Evolutionary conservation across 2,797 vertebrate genomes (phyloP).

Genomic region (Pogonophryne albipinna): DNA sequence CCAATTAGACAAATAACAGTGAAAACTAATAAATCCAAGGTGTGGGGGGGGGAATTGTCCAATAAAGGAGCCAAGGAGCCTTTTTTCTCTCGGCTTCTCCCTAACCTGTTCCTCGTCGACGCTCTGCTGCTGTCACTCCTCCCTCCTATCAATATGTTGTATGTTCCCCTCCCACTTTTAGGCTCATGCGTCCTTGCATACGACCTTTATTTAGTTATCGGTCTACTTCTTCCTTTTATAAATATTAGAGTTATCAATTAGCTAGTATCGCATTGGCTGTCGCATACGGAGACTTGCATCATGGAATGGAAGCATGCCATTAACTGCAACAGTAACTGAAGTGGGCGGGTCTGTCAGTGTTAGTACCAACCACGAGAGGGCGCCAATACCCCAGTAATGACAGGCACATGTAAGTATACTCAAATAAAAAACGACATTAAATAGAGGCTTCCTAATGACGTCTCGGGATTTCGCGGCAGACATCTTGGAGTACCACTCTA

Average conservation of each 20-base stretch:
- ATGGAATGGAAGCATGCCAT: too few species aligned
- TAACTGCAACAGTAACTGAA: too few species aligned
- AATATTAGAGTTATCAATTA: too few species aligned
- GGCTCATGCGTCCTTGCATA: too few species aligned
- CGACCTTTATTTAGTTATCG: too few species aligned
- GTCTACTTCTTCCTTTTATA: too few species aligned
- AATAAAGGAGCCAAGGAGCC: not conserved
- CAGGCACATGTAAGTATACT: not conserved
- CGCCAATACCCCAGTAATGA: not conserved
- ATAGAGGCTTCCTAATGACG: too few species aligned
- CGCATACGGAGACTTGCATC: too few species aligned
- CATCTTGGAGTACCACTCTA: too few species aligned
- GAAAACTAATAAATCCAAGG: fast-evolving
- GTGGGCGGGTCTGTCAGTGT: not conserved
- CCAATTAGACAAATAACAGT: fast-evolving
- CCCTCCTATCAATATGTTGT: not conserved
- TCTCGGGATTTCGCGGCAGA: too few species aligned
- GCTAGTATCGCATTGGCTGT: too few species aligned
- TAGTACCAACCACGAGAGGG: constrained; percentile 31
- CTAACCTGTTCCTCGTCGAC: constrained; percentile 14
- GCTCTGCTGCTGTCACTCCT: constrained; percentile 8
- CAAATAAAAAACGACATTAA: not conserved
- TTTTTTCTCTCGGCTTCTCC: not conserved
- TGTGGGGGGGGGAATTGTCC: not conserved
- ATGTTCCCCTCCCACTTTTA: constrained; percentile 48